Base-by-base conservation (phyloP, 2,113 vertebrate genomes). In the Crotalus viridis region DNA sequence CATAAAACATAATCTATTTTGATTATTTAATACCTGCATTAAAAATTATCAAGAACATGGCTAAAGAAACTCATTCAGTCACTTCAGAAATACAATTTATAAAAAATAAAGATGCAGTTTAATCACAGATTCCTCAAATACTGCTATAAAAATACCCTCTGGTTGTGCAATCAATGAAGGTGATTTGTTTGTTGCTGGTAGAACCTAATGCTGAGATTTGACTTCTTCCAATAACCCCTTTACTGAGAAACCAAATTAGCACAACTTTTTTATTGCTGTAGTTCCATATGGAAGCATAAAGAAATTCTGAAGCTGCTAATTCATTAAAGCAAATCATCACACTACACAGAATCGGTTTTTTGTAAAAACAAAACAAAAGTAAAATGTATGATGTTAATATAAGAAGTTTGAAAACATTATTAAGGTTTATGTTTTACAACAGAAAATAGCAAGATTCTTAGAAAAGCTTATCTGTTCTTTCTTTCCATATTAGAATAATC, bases 211-310 rank as follows among this genome's bases (percentile, higher is more conserved):
- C 90, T 96, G 96, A 95, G 94, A 95, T 97, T 97, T 96, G 96
- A 96, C 96, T 97, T 95, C 94, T 97, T 97, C 93, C 94, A 96
- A 94, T 94, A 96, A 95, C 94, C 95, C 93, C 97, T 97, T 97
- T 96, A 95, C 95, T 92, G 95, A 97, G 93, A 96, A 96, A 95
- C 94, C 95, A 97, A 97, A 98, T 97, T 96, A 97, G 96, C 95
- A 95, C 95, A 97, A 97, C 96, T 97, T 97, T 97, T 96, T 98
- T 97, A 98, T 97, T 97, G 96, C 96, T 93, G 94, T 94, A 46
- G 90, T 96, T 97, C 96, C 94, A 89, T 91, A 93, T 96, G 92
- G 94, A 95, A 95, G 96, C 94, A 96, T 95, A 97, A 97, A 97
- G 97, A 97, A 97, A 95, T 97, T 97, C 97, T 96, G 96, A 96